These are phyloP conservation scores for Conomelus anceps DNA, from an alignment of 2,888 invertebrate genomes.

Conservation along the genomic window DNA sequence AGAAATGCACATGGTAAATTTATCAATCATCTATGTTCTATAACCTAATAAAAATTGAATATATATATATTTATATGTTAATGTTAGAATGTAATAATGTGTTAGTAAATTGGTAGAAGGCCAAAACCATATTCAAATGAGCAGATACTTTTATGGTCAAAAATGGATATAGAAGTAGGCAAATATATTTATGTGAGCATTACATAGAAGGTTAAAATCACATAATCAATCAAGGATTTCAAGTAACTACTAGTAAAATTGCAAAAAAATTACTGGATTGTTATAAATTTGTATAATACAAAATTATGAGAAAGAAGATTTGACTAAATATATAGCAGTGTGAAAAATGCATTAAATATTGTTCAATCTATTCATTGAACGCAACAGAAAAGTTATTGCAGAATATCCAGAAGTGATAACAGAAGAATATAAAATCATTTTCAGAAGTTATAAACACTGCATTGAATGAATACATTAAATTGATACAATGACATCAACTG, in stretches of 20 bases:
- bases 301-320: background rate
- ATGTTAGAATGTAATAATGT: background rate
- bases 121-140: background rate
- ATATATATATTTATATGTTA: background rate
- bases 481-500: no score
- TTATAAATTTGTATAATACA: background rate
- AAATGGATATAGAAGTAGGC: background rate
- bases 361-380: no score
- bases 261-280: background rate
- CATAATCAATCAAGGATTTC: background rate
- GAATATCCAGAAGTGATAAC: no score
- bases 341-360: no score
- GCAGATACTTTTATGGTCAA: background rate
- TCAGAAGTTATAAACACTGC: background rate
- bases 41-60: background rate
- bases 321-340: background rate
- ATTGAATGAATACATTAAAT: no score
- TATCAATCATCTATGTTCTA: background rate
- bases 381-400: no score
- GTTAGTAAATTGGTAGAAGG: background rate
- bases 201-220: background rate
- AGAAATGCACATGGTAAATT: background rate
- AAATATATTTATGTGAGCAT: background rate
- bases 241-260: background rate
- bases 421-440: background rate